Evolutionary conservation across 2,888 invertebrate genomes (phyloP), one percentile per base, ranked within the genome.

Genomic region (Rhagium mordax): DNA sequence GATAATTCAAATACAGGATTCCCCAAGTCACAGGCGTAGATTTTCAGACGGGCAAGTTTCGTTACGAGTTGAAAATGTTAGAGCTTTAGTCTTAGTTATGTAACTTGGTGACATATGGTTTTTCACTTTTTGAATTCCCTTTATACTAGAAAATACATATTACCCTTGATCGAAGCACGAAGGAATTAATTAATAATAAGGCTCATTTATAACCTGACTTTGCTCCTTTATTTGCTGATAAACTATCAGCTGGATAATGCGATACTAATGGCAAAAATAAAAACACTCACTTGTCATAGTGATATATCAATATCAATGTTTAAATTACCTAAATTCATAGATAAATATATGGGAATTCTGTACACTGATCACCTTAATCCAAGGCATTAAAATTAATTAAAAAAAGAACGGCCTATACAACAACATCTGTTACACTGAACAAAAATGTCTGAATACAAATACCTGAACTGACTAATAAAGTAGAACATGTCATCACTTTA

Each of bases 401-500:
- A 51, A 21, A 51, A 51, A 6, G n/a, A 29, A 27, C n/a, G 24
- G n/a, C 16, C 20, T 60, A 13, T 1, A 24, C 33, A 65, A n/a
- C 21, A 64, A 60, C 10, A 27, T 13, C 20, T 18, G 24, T 65
- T 33, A 53, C 20, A 20, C 16, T 29, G 33, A 53, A n/a, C 13
- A 55, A 65, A 53, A 18, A 33, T 27, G 27, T n/a, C 48, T 29
- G 48, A 49, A n/a, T 41, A 24, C 33, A 24, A 65, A 65, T 55
- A 65, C 65, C 65, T 65, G 65, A 27, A 18, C 33, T 53, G 49
- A 53, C 20, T 53, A 53, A 65, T 65, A 53, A 27, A 64, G 27
- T 24, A 53, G 55, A 21, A 60, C 41, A 41, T 24, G 62, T 51
- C 41, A 64, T 68, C 59, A 59, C 53, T 51, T 65, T 72, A 72